These are phyloP conservation scores for Leptinotarsa lineolata DNA, from an alignment of 1,140 invertebrate genomes.

Conservation along the genomic window DNA sequence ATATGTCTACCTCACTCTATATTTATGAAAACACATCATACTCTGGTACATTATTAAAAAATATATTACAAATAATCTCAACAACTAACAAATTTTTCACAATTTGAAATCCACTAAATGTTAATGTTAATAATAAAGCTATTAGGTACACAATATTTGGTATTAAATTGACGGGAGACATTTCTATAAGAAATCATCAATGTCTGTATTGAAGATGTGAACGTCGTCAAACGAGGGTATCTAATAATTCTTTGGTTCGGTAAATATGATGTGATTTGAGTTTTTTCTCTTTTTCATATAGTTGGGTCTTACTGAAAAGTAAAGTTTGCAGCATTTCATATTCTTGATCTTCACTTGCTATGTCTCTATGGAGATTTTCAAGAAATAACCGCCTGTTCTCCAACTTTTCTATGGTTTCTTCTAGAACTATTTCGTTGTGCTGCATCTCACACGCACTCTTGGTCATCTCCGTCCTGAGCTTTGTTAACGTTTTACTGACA, in stretches of 20 bases:
- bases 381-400: slow-evolving; percentile 66
- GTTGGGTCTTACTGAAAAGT: slow-evolving; percentile 45
- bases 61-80: slow-evolving; percentile 28
- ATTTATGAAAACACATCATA: too few species aligned
- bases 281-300: slow-evolving; percentile 25
- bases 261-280: slow-evolving; percentile 38
- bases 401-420: slow-evolving; percentile 66
- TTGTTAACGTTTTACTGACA: slow-evolving; percentile 59
- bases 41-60: slow-evolving; percentile 7
- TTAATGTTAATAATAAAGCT: slow-evolving; percentile 33
- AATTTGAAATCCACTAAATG: slow-evolving; percentile 25
- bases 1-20: too few species aligned
- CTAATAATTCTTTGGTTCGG: slow-evolving; percentile 56
- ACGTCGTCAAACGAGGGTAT: slow-evolving; percentile 54
- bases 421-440: slow-evolving; percentile 64
- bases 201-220: neutral
- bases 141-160: slow-evolving; percentile 55
- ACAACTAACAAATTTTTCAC: neutral
- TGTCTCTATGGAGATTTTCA: slow-evolving; percentile 66
- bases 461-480: slow-evolving; percentile 62
- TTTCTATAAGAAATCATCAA: neutral
- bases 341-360: slow-evolving; percentile 67
- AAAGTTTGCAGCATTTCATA: slow-evolving; percentile 56
- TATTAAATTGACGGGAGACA: slow-evolving; percentile 43
- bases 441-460: slow-evolving; percentile 68